Percentiles rank a stretch among this genome's conserved stretches.
phyloP scores from a whole-genome alignment of 1,140 invertebrate genomes.

The Bombus confusus region DNA sequence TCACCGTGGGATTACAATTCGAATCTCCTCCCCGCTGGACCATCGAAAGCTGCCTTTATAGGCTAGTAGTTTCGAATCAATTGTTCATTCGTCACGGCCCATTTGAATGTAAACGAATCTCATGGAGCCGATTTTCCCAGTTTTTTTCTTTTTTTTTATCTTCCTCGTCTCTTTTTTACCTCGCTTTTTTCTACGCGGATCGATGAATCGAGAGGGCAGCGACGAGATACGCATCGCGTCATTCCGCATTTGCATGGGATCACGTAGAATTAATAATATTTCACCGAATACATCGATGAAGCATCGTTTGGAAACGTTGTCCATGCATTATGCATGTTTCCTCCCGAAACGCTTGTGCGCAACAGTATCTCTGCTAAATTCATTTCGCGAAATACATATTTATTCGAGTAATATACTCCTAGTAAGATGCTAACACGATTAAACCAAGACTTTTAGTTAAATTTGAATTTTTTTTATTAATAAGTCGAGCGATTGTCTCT shows the following conservation, averaged over 20 bases:
- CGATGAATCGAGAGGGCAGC: not conserved
- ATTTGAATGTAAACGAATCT: constrained; percentile 38
- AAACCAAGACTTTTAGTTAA: not conserved
- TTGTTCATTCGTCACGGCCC: constrained; percentile 29
- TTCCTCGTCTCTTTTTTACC: not conserved
- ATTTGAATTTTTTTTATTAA: not conserved
- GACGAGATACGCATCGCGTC: not conserved
- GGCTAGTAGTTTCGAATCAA: constrained; percentile 17
- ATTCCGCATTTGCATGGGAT: constrained; percentile 12
- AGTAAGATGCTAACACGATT: not conserved
- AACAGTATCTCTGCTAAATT: not conserved
- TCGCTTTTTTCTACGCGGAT: not conserved
- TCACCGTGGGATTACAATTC: not conserved
- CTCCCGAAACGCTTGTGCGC: constrained; percentile 2
- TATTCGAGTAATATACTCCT: not conserved
- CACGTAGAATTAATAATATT: constrained; percentile 15
- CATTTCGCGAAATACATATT: not conserved
- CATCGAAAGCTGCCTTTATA: constrained; percentile 14
- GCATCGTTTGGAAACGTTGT: constrained; percentile 5
- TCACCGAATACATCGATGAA: not conserved
- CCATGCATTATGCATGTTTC: constrained; percentile 28
- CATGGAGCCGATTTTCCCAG: not conserved
- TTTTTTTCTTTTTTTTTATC: not conserved
- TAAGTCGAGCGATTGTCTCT: not conserved
- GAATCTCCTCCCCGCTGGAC: too few relatives aligned